These are phyloP conservation scores for Crocuta crocuta DNA, from an alignment of 2,113 vertebrate genomes.

Conservation along the genomic window DNA sequence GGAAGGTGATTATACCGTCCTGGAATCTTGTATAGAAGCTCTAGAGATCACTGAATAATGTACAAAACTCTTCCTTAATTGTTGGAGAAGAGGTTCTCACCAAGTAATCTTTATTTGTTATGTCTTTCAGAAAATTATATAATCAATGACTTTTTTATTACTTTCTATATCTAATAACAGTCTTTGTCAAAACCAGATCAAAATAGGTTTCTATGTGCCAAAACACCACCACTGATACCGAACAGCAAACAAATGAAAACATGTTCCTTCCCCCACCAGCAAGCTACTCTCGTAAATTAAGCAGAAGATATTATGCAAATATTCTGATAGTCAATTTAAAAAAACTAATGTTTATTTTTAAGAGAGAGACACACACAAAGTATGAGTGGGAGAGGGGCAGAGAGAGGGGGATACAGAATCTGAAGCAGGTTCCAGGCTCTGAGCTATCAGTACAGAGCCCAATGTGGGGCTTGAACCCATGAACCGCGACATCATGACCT, in stretches of 20 bases:
- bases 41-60: constrained; percentile 81
- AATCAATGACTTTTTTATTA: constrained; percentile 80
- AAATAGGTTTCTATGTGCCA: constrained; percentile 65
- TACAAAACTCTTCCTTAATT: constrained; percentile 80
- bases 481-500: too few relatives aligned
- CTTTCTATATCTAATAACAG: constrained; percentile 62
- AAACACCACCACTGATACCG: background rate
- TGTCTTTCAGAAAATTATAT: constrained; percentile 80
- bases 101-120: constrained; percentile 70
- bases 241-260: background rate
- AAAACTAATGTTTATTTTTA: too few relatives aligned
- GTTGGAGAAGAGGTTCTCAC: constrained; percentile 72
- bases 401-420: too few relatives aligned
- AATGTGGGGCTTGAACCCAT: too few relatives aligned
- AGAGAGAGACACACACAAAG: too few relatives aligned
- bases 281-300: background rate
- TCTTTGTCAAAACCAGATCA: constrained; percentile 65
- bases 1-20: constrained; percentile 32
- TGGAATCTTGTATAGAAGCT: constrained; percentile 76
- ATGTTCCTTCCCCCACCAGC: background rate
- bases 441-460: too few relatives aligned
- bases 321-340: background rate
- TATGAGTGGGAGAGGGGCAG: too few relatives aligned
- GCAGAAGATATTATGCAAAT: background rate
- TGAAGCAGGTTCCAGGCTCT: too few relatives aligned